A percentile compares a stretch with the other conserved stretches of the same genome.
phyloP scores from a whole-genome alignment of 2,888 invertebrate genomes.

The Nipponacmea schrenckii region DNA sequence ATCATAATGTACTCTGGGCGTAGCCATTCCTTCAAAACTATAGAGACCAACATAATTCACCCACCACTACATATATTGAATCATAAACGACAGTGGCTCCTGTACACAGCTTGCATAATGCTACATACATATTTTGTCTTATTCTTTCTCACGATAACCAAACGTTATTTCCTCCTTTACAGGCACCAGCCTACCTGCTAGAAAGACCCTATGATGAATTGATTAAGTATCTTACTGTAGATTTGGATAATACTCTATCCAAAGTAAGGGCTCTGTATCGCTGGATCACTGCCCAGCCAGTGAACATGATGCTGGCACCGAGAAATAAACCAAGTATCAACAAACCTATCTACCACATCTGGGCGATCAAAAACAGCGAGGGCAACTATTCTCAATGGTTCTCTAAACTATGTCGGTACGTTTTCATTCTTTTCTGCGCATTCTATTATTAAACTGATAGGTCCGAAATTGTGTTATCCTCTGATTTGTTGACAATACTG shows the following conservation, averaged over 20 bases:
- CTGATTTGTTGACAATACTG: neutral
- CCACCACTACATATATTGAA: too few species aligned
- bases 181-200: conserved; percentile 45
- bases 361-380: conserved; percentile 51
- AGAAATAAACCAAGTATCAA: conserved; percentile 43
- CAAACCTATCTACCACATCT: conserved; percentile 51
- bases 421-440: neutral
- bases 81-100: too few species aligned
- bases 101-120: too few species aligned
- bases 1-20: too few species aligned
- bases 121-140: too few species aligned
- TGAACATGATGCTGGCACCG: conserved; percentile 41
- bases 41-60: too few species aligned
- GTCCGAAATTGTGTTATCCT: too few species aligned
- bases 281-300: conserved; percentile 54
- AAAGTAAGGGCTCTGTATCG: conserved; percentile 54
- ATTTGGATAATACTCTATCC: conserved; percentile 37
- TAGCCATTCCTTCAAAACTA: too few species aligned
- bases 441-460: neutral
- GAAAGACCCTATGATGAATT: conserved; percentile 38
- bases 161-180: conserved; percentile 9
- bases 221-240: conserved; percentile 38
- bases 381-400: conserved; percentile 59
- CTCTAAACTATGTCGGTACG: conserved; percentile 51
- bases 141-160: conserved; percentile 4